Evolutionary conservation across 2,113 vertebrate species (phyloP).

Genomic region (Raja brachyura): DNA sequence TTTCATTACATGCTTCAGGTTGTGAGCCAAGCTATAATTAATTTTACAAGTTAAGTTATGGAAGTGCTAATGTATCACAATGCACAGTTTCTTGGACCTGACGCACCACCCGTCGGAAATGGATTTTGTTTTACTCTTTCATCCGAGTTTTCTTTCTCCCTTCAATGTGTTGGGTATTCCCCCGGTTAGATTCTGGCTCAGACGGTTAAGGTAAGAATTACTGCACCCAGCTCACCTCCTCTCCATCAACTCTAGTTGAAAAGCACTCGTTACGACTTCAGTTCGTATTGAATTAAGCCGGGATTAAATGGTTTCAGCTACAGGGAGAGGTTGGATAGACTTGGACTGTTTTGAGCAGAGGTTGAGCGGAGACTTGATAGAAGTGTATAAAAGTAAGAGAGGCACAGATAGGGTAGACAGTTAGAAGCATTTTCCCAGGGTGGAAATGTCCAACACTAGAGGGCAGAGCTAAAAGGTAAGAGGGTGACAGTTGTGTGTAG

Average conservation of each 20-base stretch:
- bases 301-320: too few species aligned
- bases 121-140: not conserved
- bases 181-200: not conserved
- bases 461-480: too few species aligned
- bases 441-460: too few species aligned
- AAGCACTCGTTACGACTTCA: not conserved
- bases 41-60: not conserved
- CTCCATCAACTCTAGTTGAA: not conserved
- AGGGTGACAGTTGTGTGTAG: too few species aligned
- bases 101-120: not conserved
- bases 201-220: not conserved
- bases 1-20: too few species aligned
- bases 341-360: too few species aligned
- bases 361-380: too few species aligned
- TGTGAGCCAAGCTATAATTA: not conserved
- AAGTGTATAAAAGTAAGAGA: too few species aligned
- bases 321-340: too few species aligned
- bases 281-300: not conserved
- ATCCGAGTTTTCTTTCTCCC: not conserved
- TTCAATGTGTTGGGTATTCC: not conserved
- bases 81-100: not conserved
- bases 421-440: too few species aligned
- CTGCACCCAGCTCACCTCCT: not conserved
- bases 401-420: too few species aligned
- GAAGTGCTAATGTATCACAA: not conserved